Base-by-base conservation (phyloP, 1,140 invertebrate genomes). In the Vollenhovia emeryi region DNA sequence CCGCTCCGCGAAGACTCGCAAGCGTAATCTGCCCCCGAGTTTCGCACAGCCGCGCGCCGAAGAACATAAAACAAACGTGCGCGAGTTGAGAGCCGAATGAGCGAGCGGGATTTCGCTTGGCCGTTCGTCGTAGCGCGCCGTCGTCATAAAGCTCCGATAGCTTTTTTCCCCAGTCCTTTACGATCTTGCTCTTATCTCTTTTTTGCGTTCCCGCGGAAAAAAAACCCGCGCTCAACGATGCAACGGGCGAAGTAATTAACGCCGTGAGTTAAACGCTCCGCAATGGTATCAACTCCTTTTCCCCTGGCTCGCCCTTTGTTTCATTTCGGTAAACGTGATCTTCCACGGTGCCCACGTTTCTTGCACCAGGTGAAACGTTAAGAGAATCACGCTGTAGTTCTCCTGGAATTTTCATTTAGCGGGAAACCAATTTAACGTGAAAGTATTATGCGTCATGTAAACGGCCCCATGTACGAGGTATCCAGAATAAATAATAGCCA, bases 1-100 rank as follows among this genome's bases (percentile, higher is more conserved):
- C 85, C 86, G 86, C 87, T 90, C 73, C 68, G 79, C 55, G 62
- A 84, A 76, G 62, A 76, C 82, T 62, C 57, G 60, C 64, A 84
- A 48, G 82, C 50, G 68, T 84, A 86, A 84, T 84, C 79, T 75
- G 33, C 50, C 43, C n/a, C 48, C 21, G 78, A 55, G 45, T 48
- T 73, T 64, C 59, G n/a, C 52, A 62, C 71, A 84, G 15, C 33
- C 40, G 33, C 48, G 59, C 59, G 24, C 24, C 21, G 66, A 36
- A 50, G 36, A 45, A 50, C 80, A 57, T 84, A 69, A 84, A 84
- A 73, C 66, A 43, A 64, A 75, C 76, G 36, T 43, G 57, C 50
- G 36, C 66, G 78, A 78, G 75, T 50, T 21, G 78, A 80, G 55
- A 59, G 40, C 30, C 52, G 57, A 83, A 59, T 69, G 69, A 83